Conservation (phyloP, 2,888 invertebrate genomes). For the Spatulosminthurus flaviceps region DNA sequence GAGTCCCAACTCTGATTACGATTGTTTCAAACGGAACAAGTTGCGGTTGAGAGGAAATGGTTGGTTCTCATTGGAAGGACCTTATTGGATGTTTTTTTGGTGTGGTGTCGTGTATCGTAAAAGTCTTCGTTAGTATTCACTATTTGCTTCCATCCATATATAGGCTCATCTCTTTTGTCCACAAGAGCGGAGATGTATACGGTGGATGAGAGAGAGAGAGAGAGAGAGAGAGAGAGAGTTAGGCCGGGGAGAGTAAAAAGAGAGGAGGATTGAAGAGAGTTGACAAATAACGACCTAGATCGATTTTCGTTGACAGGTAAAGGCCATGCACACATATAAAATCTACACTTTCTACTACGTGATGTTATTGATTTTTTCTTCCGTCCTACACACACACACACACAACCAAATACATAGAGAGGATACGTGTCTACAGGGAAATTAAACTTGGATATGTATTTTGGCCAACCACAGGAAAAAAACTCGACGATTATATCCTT, state of each 20-base stretch:
- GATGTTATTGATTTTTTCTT: conserved; percentile 3
- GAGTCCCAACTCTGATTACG: conserved; percentile 6
- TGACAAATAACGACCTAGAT: conserved; percentile 12
- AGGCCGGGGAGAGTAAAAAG: neutral
- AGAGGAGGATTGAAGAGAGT: neutral
- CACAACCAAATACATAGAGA: no score
- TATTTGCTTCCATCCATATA: conserved; percentile 2
- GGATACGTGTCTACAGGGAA: neutral
- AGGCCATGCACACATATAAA: neutral
- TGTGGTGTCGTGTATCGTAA: no score
- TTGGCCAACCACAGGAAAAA: neutral
- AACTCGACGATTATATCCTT: neutral
- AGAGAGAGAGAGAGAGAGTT: neutral
- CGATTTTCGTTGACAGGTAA: conserved; percentile 16
- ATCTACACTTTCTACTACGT: neutral
- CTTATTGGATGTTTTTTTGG: no score
- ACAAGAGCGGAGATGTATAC: no score
- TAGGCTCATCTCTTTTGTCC: conserved; percentile 5
- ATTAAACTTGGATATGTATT: neutral
- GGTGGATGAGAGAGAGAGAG: no score
- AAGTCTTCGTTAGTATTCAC: neutral
- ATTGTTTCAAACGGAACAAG: neutral
- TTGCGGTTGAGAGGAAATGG: neutral
- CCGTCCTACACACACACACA: no score
- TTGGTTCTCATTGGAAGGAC: neutral